Base-by-base conservation (phyloP, 2,888 invertebrate genomes). In the Ashinkailepas kermadecensis region DNA sequence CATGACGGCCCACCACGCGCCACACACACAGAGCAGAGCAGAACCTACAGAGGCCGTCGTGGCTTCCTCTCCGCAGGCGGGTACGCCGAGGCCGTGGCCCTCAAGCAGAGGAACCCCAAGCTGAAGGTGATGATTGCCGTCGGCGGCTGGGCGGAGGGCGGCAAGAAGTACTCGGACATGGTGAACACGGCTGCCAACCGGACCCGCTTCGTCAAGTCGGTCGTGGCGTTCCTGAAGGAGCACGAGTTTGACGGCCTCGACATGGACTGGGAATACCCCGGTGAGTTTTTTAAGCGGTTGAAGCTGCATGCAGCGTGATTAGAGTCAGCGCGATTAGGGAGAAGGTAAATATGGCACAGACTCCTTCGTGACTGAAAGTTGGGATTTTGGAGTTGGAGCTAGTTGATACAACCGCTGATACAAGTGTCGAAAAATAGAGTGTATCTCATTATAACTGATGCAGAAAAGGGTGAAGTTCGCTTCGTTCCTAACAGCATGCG, bases 241-340 rank as follows among this genome's bases (percentile, higher is more conserved):
- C 88, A 92, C 85, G 89, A 89, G 0, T 93, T 93, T 83, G 92
- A 93, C 85, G 93, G 93, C 1, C 87, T 93, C 0, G 93, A 93
- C 85, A 80, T 93, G 0, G 93, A 93, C 86, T 93, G 93, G 87
- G 85, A 92, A 85, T 93, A 92, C 84, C 92, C 93, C 0, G 90
- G 84, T 83, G 25, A 65, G 83, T 81, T 18, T 74, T 13, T 11
- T 11, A 65, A 2, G 58, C 18, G 21, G 64, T 10, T 8, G 58
- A 13, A 8, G 62, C 15, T 62, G 62, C 62, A 18, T 62, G 8
- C 78, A 57, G 62, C 2, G 25, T 23, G 13, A 25, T n/a, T 39
- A 39, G 39, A 39, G 39, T 39, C 39, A 39, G 39, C 39, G 39
- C 39, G 39, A 39, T 39, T 39, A 4, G 39, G 4, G 39, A 39